Evolutionary conservation across 2,888 invertebrate genomes (phyloP), one percentile per base, ranked within the genome.

Genomic region (Eilema caniola): DNA sequence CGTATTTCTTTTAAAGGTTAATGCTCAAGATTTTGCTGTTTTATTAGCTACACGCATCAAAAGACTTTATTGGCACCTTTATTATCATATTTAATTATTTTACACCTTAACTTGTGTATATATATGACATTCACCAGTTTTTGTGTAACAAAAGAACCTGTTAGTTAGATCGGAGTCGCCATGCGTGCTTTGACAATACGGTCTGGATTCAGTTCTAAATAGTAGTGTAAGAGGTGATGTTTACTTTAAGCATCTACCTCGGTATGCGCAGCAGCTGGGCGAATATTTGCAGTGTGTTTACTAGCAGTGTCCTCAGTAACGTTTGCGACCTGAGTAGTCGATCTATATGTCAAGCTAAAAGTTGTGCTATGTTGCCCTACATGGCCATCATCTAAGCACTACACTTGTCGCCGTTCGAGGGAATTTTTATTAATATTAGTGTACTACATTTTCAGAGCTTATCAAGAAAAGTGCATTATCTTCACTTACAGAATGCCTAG

Each of bases 1-100:
- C 83, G 81, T 88, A 88, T 88, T 86, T 83, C 84, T 82, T 87
- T 86, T 88, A 89, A 89, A 94, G 95, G 94, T 95, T 94, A 95
- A 92, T 92, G 83, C 80, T 66, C 66, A 75, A 61, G 67, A 72
- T 66, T 72, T 73, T 76, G 72, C 65, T 74, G 73, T 80, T 77
- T 75, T 63, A 69, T 1, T 68, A 70, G 31, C 3, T 66, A 28
- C 7, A 68, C 8, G 41, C 70, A 66, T 47, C n/a, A 41, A 64
- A 31, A 1, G 14, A 23, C 56, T 37, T 37, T 68, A 65, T 33
- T 62, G 57, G 24, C 62, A 28, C 41, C 47, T 57, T 33, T 20
- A 72, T 72, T 67, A 11, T 68, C 59, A 67, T 76, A 72, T 70
- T 77, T 76, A 72, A 24, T 10, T 25, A 57, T 66, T 74, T 70